phyloP scores from a whole-genome alignment of 2,888 invertebrate genomes.

The Scaptomyza cyrtandrae region DNA sequence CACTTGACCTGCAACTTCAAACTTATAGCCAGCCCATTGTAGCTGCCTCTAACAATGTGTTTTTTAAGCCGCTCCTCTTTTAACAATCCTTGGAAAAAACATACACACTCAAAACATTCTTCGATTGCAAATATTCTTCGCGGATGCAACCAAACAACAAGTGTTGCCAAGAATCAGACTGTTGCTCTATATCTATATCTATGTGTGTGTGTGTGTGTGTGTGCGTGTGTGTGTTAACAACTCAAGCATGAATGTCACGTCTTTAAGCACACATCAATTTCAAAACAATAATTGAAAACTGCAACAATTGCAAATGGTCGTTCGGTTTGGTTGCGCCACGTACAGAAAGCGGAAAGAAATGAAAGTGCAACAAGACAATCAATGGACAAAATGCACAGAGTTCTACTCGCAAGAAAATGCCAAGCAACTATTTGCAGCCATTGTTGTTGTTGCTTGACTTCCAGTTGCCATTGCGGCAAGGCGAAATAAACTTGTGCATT shows the following conservation, averaged over 20 bases:
- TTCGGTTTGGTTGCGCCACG: conserved; percentile 51
- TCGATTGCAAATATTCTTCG: conserved; percentile 59
- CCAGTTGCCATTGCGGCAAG: conserved; percentile 40
- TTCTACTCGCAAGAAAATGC: conserved; percentile 33
- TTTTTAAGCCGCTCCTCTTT: not conserved
- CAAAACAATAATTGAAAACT: conserved; percentile 79
- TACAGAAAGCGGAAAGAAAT: conserved; percentile 33
- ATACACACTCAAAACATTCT: conserved; percentile 58
- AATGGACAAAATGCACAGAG: conserved; percentile 25
- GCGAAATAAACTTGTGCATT: conserved; percentile 53
- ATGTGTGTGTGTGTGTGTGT: not conserved
- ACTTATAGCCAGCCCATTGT: not conserved
- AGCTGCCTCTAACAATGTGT: too few species aligned
- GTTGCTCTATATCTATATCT: not conserved
- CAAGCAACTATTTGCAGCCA: conserved; percentile 30
- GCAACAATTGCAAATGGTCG: conserved; percentile 70
- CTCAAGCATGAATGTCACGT: conserved; percentile 65
- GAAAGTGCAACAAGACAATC: conserved; percentile 36
- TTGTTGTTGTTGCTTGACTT: conserved; percentile 33
- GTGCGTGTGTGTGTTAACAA: conserved; percentile 30
- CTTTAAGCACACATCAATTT: conserved; percentile 76
- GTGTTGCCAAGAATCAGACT: conserved; percentile 27
- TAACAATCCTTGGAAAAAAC: conserved; percentile 15
- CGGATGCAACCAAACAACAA: conserved; percentile 48
- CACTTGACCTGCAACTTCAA: not conserved